These are phyloP conservation scores for Apocrypta bakeri DNA, from an alignment of 1,140 invertebrate genomes.

Conservation along the genomic window DNA sequence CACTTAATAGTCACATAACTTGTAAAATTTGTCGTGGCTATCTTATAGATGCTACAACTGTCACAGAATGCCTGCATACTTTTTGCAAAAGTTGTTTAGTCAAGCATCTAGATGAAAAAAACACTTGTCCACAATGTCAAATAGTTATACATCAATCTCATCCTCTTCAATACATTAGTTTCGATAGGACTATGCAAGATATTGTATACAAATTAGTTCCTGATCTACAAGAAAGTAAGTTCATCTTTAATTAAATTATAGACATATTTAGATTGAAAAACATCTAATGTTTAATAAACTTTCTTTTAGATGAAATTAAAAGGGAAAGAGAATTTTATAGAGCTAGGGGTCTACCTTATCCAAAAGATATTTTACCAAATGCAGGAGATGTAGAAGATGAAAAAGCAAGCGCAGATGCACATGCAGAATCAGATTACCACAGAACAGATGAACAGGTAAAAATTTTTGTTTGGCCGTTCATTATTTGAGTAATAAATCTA, in stretches of 20 bases:
- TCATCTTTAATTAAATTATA: background rate
- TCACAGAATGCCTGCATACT: constrained; percentile 98
- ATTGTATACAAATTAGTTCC: constrained; percentile 98
- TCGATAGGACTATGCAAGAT: constrained; percentile 98
- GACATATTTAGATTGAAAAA: constrained; percentile 20
- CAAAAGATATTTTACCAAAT: constrained; percentile 88
- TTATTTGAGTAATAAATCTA: too few species aligned
- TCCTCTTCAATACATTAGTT: constrained; percentile 96
- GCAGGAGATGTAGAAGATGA: constrained; percentile 79
- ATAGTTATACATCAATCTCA: constrained; percentile 98
- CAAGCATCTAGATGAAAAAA: constrained; percentile 97
- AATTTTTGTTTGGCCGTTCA: constrained; percentile 23
- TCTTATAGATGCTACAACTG: constrained; percentile 97
- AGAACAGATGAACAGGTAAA: constrained; percentile 93
- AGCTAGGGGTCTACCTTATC: constrained; percentile 87
- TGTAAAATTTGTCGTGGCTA: constrained; percentile 98
- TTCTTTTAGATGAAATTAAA: constrained; percentile 86
- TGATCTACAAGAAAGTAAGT: constrained; percentile 89
- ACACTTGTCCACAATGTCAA: constrained; percentile 97
- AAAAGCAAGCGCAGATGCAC: constrained; percentile 79
- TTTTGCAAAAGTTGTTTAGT: constrained; percentile 99
- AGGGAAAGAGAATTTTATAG: constrained; percentile 92
- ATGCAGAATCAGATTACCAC: constrained; percentile 93
- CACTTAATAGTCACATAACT: constrained; percentile 93
- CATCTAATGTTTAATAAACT: constrained; percentile 16